phyloP scores from a whole-genome alignment of 2,113 vertebrate genomes.

The Aythya baeri region DNA sequence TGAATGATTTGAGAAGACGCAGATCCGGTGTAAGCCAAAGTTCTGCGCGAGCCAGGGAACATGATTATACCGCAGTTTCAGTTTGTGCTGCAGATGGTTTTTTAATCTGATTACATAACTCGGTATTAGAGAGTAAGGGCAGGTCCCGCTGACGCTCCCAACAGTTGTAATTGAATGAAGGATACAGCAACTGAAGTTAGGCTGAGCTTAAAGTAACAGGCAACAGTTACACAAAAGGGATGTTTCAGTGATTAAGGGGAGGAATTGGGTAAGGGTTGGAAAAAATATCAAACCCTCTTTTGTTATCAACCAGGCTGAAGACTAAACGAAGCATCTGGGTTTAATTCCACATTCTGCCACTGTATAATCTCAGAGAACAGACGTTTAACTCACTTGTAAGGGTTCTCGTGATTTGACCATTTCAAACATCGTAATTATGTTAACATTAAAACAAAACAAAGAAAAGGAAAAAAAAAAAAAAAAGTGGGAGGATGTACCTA shows the following conservation, averaged over 20 bases:
- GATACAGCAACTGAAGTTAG: neutral
- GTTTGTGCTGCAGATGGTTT: conserved; percentile 51
- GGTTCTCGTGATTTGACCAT: neutral
- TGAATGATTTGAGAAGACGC: conserved; percentile 33
- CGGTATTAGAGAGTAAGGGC: neutral
- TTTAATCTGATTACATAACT: conserved; percentile 53
- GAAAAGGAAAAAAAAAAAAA: neutral
- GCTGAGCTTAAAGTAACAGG: neutral
- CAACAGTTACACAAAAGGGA: neutral
- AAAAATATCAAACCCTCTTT: neutral
- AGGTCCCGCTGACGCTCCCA: neutral
- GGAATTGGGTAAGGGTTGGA: neutral
- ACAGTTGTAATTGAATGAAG: neutral
- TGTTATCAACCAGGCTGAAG: neutral
- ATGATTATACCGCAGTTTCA: conserved; percentile 12
- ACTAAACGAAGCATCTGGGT: neutral
- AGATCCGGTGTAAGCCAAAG: neutral
- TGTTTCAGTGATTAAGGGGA: neutral
- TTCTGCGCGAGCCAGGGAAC: neutral
- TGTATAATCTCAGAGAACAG: neutral
- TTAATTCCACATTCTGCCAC: neutral
- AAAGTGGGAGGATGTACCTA: neutral
- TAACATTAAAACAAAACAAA: neutral
- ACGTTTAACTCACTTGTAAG: neutral
- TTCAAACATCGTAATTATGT: neutral